phyloP scores from a whole-genome alignment of 2,113 vertebrate species.

The Piliocolobus tephrosceles region DNA sequence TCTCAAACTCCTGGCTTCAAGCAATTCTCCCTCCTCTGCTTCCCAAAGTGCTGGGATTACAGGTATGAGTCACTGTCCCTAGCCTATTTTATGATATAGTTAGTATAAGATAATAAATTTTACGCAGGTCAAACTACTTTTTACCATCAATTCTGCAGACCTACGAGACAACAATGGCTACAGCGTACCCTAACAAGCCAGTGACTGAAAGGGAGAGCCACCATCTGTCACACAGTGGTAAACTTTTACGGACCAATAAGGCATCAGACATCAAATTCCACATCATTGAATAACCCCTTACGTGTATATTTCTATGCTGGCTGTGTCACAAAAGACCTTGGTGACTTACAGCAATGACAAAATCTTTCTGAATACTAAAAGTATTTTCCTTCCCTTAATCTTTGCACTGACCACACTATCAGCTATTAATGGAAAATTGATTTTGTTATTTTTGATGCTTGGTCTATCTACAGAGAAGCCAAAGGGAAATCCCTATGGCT shows the following conservation, averaged over 20 bases:
- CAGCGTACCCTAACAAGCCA: background rate
- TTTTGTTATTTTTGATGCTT: conserved; percentile 63
- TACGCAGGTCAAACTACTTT: background rate
- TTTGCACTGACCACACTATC: conserved; percentile 34
- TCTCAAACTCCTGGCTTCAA: no score
- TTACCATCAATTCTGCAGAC: background rate
- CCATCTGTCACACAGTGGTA: background rate
- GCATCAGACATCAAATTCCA: conserved; percentile 32
- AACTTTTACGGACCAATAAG: conserved; percentile 38
- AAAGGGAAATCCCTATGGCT: conserved; percentile 56
- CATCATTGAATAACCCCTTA: conserved; percentile 48
- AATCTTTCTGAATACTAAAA: conserved; percentile 56
- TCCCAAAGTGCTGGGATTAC: no score
- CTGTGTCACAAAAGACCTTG: conserved; percentile 42
- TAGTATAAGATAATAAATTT: background rate
- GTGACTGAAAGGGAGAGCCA: background rate
- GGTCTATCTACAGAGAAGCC: conserved; percentile 27
- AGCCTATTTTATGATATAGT: background rate
- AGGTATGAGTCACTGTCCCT: no score
- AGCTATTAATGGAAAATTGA: conserved; percentile 64
- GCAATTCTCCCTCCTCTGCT: no score
- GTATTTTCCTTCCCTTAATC: conserved; percentile 54
- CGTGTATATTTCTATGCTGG: conserved; percentile 52
- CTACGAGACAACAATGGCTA: background rate
- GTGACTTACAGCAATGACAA: conserved; percentile 43